Evolutionary conservation across 2,888 invertebrate genomes (phyloP), one percentile per base, ranked within the genome.

Genomic region (Anagyrus pseudococci): DNA sequence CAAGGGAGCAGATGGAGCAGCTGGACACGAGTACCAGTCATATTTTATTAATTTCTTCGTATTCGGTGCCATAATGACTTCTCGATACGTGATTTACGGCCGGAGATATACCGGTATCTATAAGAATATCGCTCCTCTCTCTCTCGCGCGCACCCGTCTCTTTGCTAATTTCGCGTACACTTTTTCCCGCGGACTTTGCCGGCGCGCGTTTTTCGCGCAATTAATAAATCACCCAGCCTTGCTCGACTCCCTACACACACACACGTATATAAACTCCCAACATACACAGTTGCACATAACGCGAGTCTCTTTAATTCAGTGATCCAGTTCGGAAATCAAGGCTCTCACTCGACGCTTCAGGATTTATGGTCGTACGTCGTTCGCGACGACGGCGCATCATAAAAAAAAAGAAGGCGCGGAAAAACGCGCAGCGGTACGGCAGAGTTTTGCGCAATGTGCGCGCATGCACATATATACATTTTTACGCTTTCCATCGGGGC

Each of bases 281-380:
- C n/a, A n/a, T n/a, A n/a, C n/a, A n/a, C n/a, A n/a, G n/a, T n/a
- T n/a, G n/a, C 29, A 29, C 29, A 29, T 29, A 10, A 29, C 10
- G 33, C 4, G 33, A 13, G 3, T 37, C 10, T 58, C 26, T 41
- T 54, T 40, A 54, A 63, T 58, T 56, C 58, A 47, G 41, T 59
- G 50, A 59, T 59, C 63, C 41, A 58, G 50, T 59, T 59, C 22
- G n/a, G 23, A 43, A 59, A 46, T 22, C 49, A 49, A 55, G 62
- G 54, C 6, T 26, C 22, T n/a, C 15, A 25, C 26, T 25, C 29
- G 4, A n/a, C n/a, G n/a, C n/a, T n/a, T n/a, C n/a, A n/a, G n/a
- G 33, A 37, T 37, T 37, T 37, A 37, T 37, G 33, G 33, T 15
- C 29, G 29, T 10, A 10, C 29, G 33, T 15, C 10, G 33, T 15